A percentile compares a stretch with the other conserved stretches of the same genome.
Evolutionary conservation across 2,888 invertebrate genomes (phyloP).

Genomic region (Rambutsinella grinnellia): DNA sequence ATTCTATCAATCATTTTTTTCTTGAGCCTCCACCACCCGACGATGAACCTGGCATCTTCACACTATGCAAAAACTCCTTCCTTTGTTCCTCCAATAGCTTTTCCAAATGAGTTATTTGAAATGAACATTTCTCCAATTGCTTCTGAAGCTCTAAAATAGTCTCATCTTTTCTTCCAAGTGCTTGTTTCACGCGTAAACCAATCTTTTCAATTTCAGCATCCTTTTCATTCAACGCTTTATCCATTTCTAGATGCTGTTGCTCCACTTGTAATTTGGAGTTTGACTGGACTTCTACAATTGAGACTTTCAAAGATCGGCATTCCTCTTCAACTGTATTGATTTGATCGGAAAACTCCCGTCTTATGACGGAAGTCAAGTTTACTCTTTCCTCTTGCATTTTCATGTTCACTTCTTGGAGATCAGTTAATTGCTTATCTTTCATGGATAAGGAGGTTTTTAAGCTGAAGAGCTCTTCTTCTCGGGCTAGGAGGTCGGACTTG

Average conservation of each 20-base stretch:
- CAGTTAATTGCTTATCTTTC: constrained; percentile 72
- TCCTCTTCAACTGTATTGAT: constrained; percentile 72
- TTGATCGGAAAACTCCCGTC: constrained; percentile 76
- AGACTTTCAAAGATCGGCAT: constrained; percentile 54
- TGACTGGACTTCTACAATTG: constrained; percentile 61
- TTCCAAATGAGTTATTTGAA: constrained; percentile 82
- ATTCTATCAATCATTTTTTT: constrained; percentile 12
- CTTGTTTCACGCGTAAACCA: constrained; percentile 79
- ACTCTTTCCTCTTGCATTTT: constrained; percentile 74
- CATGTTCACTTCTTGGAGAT: constrained; percentile 77
- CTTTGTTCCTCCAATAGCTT: constrained; percentile 80
- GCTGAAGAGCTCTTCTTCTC: constrained; percentile 76
- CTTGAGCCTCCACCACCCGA: constrained; percentile 16
- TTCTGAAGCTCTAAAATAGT: constrained; percentile 80
- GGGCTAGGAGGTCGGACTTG: constrained; percentile 76
- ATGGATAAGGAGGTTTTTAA: constrained; percentile 76
- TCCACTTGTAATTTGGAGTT: constrained; percentile 64
- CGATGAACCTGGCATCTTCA: constrained; percentile 31
- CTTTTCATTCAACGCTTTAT: constrained; percentile 70
- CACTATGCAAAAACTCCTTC: constrained; percentile 64
- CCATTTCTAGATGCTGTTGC: constrained; percentile 56
- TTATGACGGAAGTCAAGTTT: constrained; percentile 74
- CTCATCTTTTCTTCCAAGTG: constrained; percentile 84
- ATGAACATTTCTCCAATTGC: constrained; percentile 79
- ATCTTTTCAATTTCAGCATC: constrained; percentile 69